Base-by-base conservation (phyloP, 2,797 vertebrate species). In the Pseudochromis fuscus region DNA sequence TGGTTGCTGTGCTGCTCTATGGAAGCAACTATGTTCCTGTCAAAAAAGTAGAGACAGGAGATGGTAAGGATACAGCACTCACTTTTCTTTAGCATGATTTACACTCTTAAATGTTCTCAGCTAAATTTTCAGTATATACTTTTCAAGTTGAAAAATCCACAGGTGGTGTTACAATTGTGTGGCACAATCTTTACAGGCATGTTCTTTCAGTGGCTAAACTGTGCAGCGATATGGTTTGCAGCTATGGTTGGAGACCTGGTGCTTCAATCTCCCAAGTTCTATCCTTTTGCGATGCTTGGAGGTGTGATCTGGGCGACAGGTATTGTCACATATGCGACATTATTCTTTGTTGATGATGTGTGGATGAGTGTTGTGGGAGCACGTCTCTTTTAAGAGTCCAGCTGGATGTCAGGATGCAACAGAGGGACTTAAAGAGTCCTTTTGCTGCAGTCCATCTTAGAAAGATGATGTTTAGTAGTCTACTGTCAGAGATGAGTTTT, bases 151-250 rank as follows among this genome's bases (percentile, higher is more conserved):
- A 13, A 13, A 38, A 38, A 16, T 16, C 2, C 13, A 33, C 12
- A 11, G 9, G 31, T 33, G 11, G 3, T 31, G 5, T 16, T 2
- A 28, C 23, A 4, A 23, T 40, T 30, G 19, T 24, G 3, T 45
- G 7, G 2, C 19, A 9, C 9, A n/a, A 5, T 59, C 7, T 68
- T 67, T 42, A 2, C 70, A 99, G 96, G 97, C 9, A 96, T 98
- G 95, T 98, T 98, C 83, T 97, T 96, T 57, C 96, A 98, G 7
- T 99, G 97, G 96, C 87, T 98, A n/a, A 92, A 92, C 57, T 97
- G 96, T 89, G 92, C 95, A 38, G 94, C 95, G 0, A 94, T 98
- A 78, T 97, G 96, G 97, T 31, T 92, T 0, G 93, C 95, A 11
- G 93, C 96, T 11, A 88, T 96, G 71, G 52, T 95, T 4, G 94